Conservation (phyloP, 2,888 invertebrate genomes). For the Lypha dubia region DNA sequence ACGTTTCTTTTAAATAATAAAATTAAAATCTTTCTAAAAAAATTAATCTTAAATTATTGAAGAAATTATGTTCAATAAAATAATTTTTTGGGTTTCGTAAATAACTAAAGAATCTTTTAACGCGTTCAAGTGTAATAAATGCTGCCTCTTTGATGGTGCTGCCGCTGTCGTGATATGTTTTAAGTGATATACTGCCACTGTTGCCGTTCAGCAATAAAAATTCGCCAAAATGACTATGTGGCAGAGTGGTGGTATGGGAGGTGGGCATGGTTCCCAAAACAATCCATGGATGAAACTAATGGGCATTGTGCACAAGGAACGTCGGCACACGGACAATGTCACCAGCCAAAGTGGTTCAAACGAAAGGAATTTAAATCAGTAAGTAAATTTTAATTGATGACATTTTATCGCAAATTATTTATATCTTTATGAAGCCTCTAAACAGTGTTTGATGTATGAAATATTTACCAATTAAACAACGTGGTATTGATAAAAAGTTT, state of each 20-base stretch:
- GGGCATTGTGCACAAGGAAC: conserved; percentile 91
- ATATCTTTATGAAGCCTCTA: too few species aligned
- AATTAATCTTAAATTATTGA: background rate
- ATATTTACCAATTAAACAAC: too few species aligned
- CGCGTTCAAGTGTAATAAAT: conserved; percentile 41
- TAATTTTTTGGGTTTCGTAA: background rate
- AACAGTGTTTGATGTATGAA: too few species aligned
- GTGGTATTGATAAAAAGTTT: too few species aligned
- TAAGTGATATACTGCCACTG: conserved; percentile 40
- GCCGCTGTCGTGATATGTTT: conserved; percentile 30
- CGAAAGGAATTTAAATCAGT: conserved; percentile 88
- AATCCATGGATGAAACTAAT: conserved; percentile 93
- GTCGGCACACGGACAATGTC: conserved; percentile 87
- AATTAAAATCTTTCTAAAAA: conserved; percentile 10
- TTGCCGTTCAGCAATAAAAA: conserved; percentile 48
- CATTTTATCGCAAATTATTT: too few species aligned
- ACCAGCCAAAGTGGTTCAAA: conserved; percentile 85
- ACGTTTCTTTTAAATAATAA: background rate
- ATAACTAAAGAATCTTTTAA: conserved; percentile 10
- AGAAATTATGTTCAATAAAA: conserved; percentile 31
- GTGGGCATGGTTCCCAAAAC: conserved; percentile 90
- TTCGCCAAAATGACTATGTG: conserved; percentile 87
- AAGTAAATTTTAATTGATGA: conserved; percentile 83
- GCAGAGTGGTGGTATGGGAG: conserved; percentile 90
- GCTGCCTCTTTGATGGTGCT: conserved; percentile 29